Evolutionary conservation across 1,140 invertebrate species (phyloP), one percentile per base, ranked within the genome.

Genomic region (Geopemphigus sp.): DNA sequence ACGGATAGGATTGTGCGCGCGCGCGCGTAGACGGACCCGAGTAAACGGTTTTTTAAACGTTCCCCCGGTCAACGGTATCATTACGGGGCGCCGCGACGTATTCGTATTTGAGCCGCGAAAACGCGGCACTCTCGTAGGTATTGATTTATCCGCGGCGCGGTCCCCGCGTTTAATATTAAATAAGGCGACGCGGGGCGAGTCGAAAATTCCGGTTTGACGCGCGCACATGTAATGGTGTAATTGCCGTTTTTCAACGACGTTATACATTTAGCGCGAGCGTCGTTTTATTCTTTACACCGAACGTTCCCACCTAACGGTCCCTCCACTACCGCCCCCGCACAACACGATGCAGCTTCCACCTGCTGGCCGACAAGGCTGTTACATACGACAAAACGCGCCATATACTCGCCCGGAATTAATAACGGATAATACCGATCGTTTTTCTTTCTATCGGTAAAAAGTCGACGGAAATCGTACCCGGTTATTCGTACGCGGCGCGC

Each of bases 91-190:
- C 47, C 64, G 39, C 24, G 47, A 47, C 64, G 47, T n/a, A 68
- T 68, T 68, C 64, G 64, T 68, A 26, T 68, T 50, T 50, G 17
- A 47, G 24, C 47, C 14, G 6, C 14, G 22, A 47, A 47, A 68
- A 24, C 39, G 32, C 32, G 29, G 10, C n/a, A 11, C 17, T 24
- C 22, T 61, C 22, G 56, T 47, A 47, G 56, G 29, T 78, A 78
- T 78, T 78, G 74, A 78, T 78, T 78, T 63, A 78, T 78, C 74
- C 26, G 29, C 19, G 57, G 57, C 74, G 74, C n/a, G n/a, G n/a
- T n/a, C n/a, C n/a, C n/a, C n/a, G n/a, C n/a, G n/a, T n/a, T n/a
- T n/a, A n/a, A n/a, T n/a, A n/a, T n/a, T n/a, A n/a, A 39, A 39
- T 78, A 61, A 61, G 57, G 57, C 24, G 56, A 78, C 54, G 57